Evolutionary conservation across 2,113 vertebrate genomes (phyloP).

Genomic region (Isichthys henryi): DNA sequence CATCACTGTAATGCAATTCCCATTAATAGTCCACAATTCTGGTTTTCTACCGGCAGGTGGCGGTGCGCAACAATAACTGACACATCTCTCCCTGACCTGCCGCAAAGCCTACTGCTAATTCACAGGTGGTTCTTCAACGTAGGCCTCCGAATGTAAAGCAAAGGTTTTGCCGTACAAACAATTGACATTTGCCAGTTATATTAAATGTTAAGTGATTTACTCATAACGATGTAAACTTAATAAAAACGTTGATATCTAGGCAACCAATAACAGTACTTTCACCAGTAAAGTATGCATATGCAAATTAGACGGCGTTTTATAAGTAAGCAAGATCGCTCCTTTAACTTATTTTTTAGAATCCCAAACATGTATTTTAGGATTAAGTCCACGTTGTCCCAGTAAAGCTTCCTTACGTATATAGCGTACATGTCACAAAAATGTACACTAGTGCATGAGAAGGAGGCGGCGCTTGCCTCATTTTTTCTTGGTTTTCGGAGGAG

Average conservation of each 20-base stretch:
- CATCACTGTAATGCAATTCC: too few species aligned
- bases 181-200: neutral
- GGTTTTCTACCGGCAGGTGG: neutral
- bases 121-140: neutral
- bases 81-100: neutral
- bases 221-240: neutral
- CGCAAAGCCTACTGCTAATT: neutral
- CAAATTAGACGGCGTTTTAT: neutral
- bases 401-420: neutral
- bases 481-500: neutral
- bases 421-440: neutral
- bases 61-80: neutral
- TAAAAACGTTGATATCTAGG: neutral
- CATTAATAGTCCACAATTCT: neutral
- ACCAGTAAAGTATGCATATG: neutral
- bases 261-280: neutral
- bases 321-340: neutral
- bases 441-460: constrained; percentile 11
- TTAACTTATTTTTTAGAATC: neutral
- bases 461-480: neutral
- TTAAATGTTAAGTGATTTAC: neutral
- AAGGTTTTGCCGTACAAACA: neutral
- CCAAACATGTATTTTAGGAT: neutral
- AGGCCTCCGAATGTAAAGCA: neutral
- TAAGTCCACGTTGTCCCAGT: neutral